These are phyloP conservation scores for Cercopithecus diana DNA, from an alignment of 2,797 vertebrate species.

Conservation along the genomic window DNA sequence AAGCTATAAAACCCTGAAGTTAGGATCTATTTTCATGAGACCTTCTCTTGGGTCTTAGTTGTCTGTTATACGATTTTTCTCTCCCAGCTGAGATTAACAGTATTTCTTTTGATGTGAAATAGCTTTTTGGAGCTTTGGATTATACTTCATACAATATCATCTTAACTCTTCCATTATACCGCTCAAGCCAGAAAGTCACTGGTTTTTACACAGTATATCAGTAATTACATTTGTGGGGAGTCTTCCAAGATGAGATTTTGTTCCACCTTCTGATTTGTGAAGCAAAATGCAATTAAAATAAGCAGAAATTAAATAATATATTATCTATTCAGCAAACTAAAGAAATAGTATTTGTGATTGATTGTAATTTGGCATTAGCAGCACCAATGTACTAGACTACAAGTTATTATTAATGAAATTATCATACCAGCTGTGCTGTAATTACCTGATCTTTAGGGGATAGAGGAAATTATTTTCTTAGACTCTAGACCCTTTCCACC, in stretches of 20 bases:
- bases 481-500: conserved; percentile 61
- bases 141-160: conserved; percentile 30
- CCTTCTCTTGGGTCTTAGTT: conserved; percentile 50
- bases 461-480: conserved; percentile 61
- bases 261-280: background rate
- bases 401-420: conserved; percentile 77
- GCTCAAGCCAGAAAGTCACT: conserved; percentile 9
- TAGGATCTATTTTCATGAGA: conserved; percentile 63
- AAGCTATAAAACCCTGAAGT: conserved; percentile 50
- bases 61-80: conserved; percentile 49
- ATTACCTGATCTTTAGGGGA: conserved; percentile 67
- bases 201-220: background rate
- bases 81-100: conserved; percentile 49
- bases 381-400: conserved; percentile 24
- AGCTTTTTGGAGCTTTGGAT: conserved; percentile 33
- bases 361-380: conserved; percentile 65
- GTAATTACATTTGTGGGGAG: conserved; percentile 2
- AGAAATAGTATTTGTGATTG: conserved; percentile 57
- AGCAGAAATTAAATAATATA: conserved; percentile 50
- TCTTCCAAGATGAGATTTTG: conserved; percentile 6
- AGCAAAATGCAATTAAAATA: conserved; percentile 35
- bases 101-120: conserved; percentile 59
- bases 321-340: conserved; percentile 64
- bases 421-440: conserved; percentile 70
- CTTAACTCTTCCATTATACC: background rate